Percentiles rank a stretch among this genome's conserved stretches.
Conservation (phyloP, 2,113 vertebrate species). For the Pao palembangensis region DNA sequence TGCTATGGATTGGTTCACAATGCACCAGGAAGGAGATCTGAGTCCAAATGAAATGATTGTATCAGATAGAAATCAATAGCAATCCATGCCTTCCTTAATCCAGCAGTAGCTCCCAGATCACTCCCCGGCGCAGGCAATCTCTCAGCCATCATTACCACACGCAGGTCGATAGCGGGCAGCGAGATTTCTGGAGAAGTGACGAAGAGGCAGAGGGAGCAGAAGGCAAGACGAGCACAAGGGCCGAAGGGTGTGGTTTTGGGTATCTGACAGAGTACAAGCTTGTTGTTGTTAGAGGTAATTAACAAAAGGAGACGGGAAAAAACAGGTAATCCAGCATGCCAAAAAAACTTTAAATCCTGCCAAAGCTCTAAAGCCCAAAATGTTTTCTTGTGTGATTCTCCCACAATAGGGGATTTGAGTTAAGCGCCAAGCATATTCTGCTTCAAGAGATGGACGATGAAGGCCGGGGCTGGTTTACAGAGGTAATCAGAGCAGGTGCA, state of each 20-base stretch:
- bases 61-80: slow-evolving; percentile 81
- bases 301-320: slow-evolving; percentile 48
- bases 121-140: slow-evolving; percentile 72
- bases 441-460: slow-evolving; percentile 49
- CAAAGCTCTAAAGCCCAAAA: slow-evolving; percentile 40
- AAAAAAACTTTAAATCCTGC: slow-evolving; percentile 38
- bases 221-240: slow-evolving; percentile 33
- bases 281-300: slow-evolving; percentile 61
- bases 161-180: slow-evolving; percentile 67
- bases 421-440: slow-evolving; percentile 42
- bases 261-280: slow-evolving; percentile 49
- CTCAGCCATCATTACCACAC: slow-evolving; percentile 73
- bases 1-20: slow-evolving; percentile 60
- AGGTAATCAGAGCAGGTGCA: slow-evolving; percentile 58
- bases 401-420: slow-evolving; percentile 45
- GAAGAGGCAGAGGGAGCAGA: slow-evolving; percentile 35
- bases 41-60: slow-evolving; percentile 81
- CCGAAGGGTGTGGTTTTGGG: slow-evolving; percentile 34
- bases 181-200: slow-evolving; percentile 56
- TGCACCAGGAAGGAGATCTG: slow-evolving; percentile 71
- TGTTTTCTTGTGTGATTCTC: slow-evolving; percentile 50
- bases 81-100: slow-evolving; percentile 79
- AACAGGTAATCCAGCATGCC: slow-evolving; percentile 39
- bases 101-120: slow-evolving; percentile 72
- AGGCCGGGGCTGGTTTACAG: slow-evolving; percentile 41